Evolutionary conservation across 2,888 invertebrate species (phyloP).

Genomic region (Harpalus rufipes): DNA sequence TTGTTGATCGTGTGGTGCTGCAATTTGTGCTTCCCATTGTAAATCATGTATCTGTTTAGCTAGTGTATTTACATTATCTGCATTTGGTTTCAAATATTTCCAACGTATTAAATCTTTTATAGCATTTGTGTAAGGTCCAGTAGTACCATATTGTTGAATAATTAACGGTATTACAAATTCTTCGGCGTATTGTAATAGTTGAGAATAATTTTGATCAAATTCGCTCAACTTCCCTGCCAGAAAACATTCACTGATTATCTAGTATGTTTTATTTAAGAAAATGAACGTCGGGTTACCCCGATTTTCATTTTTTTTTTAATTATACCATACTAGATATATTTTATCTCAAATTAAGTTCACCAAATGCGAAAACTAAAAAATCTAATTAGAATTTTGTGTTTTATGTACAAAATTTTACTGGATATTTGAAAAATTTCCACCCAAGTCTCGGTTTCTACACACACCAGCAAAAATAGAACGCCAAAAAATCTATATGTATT

Average conservation of each 20-base stretch:
- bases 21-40: slow-evolving; percentile 80
- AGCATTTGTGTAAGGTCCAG: slow-evolving; percentile 71
- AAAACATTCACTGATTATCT: background rate
- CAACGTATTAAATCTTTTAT: slow-evolving; percentile 79
- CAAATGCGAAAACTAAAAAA: no score
- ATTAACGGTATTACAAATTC: slow-evolving; percentile 81
- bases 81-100: slow-evolving; percentile 78
- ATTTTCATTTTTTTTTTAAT: background rate
- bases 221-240: slow-evolving; percentile 80
- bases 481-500: no score
- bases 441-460: no score
- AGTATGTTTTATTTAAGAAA: background rate
- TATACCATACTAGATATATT: background rate
- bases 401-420: no score
- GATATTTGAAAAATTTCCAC: no score
- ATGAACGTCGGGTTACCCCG: no score
- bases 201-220: slow-evolving; percentile 79
- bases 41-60: slow-evolving; percentile 79
- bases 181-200: slow-evolving; percentile 79
- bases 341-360: no score
- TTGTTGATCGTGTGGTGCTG: slow-evolving; percentile 80
- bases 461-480: no score
- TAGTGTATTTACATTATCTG: slow-evolving; percentile 75
- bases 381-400: no score
- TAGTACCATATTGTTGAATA: slow-evolving; percentile 77